A percentile compares a stretch with the other conserved stretches of the same genome.
These are phyloP conservation scores for Pseudorhiza aurosa DNA, from an alignment of 30 jellyfish, hydroid and myxozoan genomes.

Conservation along the genomic window DNA sequence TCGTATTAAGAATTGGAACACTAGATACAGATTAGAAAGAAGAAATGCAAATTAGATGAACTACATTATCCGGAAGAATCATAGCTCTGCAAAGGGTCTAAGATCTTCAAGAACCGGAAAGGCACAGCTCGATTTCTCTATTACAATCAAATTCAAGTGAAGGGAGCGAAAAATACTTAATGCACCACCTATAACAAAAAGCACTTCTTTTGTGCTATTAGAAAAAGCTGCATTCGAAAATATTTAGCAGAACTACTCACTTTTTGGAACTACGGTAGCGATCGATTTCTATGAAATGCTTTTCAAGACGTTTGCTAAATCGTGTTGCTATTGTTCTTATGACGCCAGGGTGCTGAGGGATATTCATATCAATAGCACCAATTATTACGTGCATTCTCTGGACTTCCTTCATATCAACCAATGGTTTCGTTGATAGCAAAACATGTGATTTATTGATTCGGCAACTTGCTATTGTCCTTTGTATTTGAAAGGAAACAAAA, in stretches of 20 bases:
- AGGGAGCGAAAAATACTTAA: no score
- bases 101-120: no score
- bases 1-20: no score
- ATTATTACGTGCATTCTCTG: constrained; percentile 36
- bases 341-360: constrained; percentile 97
- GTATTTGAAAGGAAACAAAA: not conserved
- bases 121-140: no score
- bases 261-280: constrained; percentile 72
- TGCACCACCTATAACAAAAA: no score
- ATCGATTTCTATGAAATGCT: constrained; percentile 82
- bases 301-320: constrained; percentile 80
- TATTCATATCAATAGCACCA: constrained; percentile 79
- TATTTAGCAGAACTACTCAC: constrained; percentile 24
- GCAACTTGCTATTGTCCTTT: constrained; percentile 79
- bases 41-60: no score
- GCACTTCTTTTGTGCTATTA: no score
- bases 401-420: constrained; percentile 16
- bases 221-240: not conserved
- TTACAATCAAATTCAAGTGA: no score
- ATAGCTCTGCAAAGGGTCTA: no score
- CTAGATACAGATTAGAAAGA: no score
- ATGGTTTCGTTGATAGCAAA: constrained; percentile 53
- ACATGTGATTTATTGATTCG: constrained; percentile 68
- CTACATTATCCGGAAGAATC: no score
- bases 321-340: constrained; percentile 66